Evolutionary conservation across 2,113 vertebrate genomes (phyloP), one percentile per base, ranked within the genome.

Genomic region (Micromys minutus): DNA sequence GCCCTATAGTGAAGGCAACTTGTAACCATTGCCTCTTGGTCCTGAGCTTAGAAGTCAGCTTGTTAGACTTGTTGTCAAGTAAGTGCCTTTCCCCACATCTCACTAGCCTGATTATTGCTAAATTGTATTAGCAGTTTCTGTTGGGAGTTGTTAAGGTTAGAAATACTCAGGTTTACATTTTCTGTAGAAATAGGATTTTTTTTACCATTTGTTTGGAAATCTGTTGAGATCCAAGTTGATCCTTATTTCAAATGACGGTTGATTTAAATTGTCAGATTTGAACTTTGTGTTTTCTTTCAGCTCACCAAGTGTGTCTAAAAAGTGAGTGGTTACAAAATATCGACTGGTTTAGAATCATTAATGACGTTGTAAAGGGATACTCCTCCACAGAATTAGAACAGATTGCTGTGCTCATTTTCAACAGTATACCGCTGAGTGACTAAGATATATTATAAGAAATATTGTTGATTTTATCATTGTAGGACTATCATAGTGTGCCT

Each of bases 231-330:
- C 50, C 79, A 86, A 90, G n/a, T 77, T 85, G 52, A 47, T 93
- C 16, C 52, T 94, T 61, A 39, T 89, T 69, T 83, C 95, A 93
- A 94, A 89, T 91, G 47, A 22, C 93, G 42, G 77, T 86, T 83
- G 57, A 92, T 95, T 57, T 75, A 87, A 81, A 47, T 71, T 87
- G 15, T 92, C 59, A 57, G 52, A 34, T 95, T 95, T 94, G 77
- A 94, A 76, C 15, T 45, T 94, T 94, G 36, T 84, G 93, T 97
- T 91, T 10, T 92, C 15, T 85, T 85, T 75, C 10, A 50, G 0
- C 42, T 91, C 31, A 72, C 16, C 45, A 85, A n/a, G 8, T 50
- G 16, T 17, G 55, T 93, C 36, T 22, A 74, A 79, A 95, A 69
- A 55, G 2, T 81, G 81, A 74, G 39, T 79, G 59, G 26, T 92